Base-by-base conservation (phyloP, 2,797 vertebrate species). In the Coilia nasus region DNA sequence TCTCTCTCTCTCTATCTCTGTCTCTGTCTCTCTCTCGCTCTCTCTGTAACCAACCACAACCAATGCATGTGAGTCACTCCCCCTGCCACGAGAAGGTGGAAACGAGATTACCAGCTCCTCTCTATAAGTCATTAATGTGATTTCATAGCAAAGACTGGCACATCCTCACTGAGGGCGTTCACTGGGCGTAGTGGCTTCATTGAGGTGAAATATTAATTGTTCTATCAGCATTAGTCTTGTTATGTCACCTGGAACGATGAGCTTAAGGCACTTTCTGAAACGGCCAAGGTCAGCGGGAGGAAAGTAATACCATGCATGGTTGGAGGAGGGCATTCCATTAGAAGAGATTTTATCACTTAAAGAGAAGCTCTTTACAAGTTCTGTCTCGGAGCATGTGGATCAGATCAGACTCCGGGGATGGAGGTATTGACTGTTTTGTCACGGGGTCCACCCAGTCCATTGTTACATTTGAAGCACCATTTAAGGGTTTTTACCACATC, bases 301-400 rank as follows among this genome's bases (percentile, higher is more conserved):
- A 91, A 94, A 94, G 90, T 92, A 94, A 94, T 93, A 91, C 92
- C 92, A 94, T 95, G 93, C 93, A 93, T 95, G 92, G 86, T 86
- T 93, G 90, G 87, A 92, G 89, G 87, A 91, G 82, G 86, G 89
- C 92, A 89, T 91, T 91, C 89, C 88, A 88, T 90, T 91, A 93
- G 91, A 92, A 91, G 89, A 92, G 92, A 94, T 93, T 92, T 83
- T 90, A 94, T 94, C 91, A 91, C 88, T 90, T 91, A 90, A 93
- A 88, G 89, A 89, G 89, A 90, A 85, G 82, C 88, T 92, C 90
- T 94, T 93, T 90, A 89, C 89, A 90, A 84, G 87, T 90, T 88
- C 87, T 88, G 89, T 90, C 88, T 92, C 85, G 86, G 87, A 81
- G 81, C 62, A 47, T 83, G 88, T 89, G 87, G 88, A 87, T 86